Evolutionary conservation across 2,113 vertebrate genomes (phyloP).

Genomic region (Gavia stellata): DNA sequence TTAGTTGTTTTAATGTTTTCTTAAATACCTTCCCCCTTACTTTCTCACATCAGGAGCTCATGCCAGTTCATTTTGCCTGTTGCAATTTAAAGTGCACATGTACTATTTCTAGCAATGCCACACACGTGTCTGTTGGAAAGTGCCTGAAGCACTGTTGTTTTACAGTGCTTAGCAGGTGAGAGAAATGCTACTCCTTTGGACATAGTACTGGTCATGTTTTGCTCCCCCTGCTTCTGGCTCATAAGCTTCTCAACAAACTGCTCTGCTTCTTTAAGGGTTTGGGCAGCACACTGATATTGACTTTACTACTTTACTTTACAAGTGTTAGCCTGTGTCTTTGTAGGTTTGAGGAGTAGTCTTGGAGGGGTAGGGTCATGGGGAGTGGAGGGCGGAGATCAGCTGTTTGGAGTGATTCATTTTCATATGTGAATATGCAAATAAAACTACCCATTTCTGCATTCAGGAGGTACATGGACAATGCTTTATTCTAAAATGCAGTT

Average conservation of each 20-base stretch:
- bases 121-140: neutral
- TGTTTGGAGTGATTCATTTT: neutral
- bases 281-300: neutral
- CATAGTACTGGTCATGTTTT: neutral
- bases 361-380: neutral
- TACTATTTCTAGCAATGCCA: neutral
- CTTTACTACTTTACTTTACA: too few relatives aligned
- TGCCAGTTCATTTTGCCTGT: neutral
- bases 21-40: neutral
- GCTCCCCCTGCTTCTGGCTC: neutral
- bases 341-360: neutral
- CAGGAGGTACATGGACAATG: neutral
- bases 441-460: neutral
- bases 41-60: neutral
- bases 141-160: neutral
- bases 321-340: neutral
- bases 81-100: neutral
- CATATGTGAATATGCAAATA: neutral
- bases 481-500: neutral
- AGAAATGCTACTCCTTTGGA: neutral
- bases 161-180: neutral
- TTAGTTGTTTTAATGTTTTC: neutral
- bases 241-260: neutral
- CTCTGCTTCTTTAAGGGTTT: neutral
- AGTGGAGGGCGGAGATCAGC: neutral